Evolutionary conservation across 2,113 vertebrate genomes (phyloP).

Genomic region (Pelecanus crispus): DNA sequence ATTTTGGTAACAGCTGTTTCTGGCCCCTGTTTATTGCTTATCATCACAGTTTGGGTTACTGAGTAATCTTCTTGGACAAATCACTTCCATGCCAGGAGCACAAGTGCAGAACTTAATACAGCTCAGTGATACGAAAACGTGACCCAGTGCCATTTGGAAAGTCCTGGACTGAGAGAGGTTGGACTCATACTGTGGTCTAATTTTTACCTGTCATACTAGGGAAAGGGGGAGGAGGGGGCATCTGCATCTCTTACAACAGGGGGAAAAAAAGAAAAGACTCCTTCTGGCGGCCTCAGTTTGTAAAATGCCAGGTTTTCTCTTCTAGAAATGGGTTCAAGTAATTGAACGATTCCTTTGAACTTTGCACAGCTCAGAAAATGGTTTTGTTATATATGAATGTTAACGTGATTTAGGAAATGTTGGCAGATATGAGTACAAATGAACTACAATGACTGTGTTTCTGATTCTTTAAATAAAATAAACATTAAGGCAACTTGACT

Average conservation of each 20-base stretch:
- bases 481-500: constrained; percentile 54
- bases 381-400: constrained; percentile 74
- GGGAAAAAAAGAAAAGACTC: background rate
- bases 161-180: background rate
- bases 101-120: background rate
- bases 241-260: background rate
- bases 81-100: constrained; percentile 19
- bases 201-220: constrained; percentile 30
- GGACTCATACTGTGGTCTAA: background rate
- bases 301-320: constrained; percentile 41
- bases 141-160: background rate
- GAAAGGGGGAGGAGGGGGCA: background rate
- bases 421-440: constrained; percentile 66
- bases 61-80: constrained; percentile 17
- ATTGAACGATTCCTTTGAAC: constrained; percentile 64
- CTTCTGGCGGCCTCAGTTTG: constrained; percentile 33
- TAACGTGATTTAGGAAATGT: constrained; percentile 69
- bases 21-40: constrained; percentile 5
- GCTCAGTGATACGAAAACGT: background rate
- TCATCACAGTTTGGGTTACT: background rate
- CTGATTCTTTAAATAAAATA: constrained; percentile 79
- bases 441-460: constrained; percentile 74
- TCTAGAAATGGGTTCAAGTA: constrained; percentile 53
- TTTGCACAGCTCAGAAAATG: constrained; percentile 74
- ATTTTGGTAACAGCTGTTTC: constrained; percentile 16